Percentiles rank a stretch among this genome's conserved stretches.
These are phyloP conservation scores for Drosophila histrio DNA, from an alignment of 2,888 invertebrate species.

Conservation along the genomic window DNA sequence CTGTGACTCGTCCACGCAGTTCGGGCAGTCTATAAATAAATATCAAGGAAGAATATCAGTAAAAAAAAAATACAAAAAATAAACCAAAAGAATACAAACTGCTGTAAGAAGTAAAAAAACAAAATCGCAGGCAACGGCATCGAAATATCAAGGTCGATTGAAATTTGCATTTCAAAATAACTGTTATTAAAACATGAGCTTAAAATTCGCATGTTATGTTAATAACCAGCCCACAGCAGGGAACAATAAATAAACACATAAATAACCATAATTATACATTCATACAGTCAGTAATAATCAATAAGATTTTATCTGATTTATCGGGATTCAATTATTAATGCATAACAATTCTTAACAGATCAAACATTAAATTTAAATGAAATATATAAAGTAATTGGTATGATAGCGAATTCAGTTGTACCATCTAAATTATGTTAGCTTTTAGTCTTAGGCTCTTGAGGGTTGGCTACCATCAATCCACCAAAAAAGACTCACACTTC, in stretches of 20 bases:
- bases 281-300: neutral
- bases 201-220: slow-evolving; percentile 26
- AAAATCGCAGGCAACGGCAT: slow-evolving; percentile 8
- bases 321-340: neutral
- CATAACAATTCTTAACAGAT: neutral
- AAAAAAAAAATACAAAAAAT: neutral
- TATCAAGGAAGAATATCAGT: slow-evolving; percentile 28
- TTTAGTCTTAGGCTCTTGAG: no score
- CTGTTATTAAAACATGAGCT: slow-evolving; percentile 19
- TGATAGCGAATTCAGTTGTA: neutral
- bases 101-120: neutral
- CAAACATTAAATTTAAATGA: no score
- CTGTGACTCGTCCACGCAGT: slow-evolving; percentile 90
- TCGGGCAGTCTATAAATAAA: slow-evolving; percentile 89
- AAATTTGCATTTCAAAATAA: slow-evolving; percentile 27
- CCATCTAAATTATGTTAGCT: neutral
- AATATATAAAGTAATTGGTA: neutral
- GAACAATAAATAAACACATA: slow-evolving; percentile 3
- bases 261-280: neutral
- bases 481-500: neutral
- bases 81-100: slow-evolving; percentile 1
- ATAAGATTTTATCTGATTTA: neutral
- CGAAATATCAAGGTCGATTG: slow-evolving; percentile 21
- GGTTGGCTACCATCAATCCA: no score
- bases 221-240: no score